These are phyloP conservation scores for Archilochus colubris DNA, from an alignment of 2,113 vertebrate genomes.

Conservation along the genomic window DNA sequence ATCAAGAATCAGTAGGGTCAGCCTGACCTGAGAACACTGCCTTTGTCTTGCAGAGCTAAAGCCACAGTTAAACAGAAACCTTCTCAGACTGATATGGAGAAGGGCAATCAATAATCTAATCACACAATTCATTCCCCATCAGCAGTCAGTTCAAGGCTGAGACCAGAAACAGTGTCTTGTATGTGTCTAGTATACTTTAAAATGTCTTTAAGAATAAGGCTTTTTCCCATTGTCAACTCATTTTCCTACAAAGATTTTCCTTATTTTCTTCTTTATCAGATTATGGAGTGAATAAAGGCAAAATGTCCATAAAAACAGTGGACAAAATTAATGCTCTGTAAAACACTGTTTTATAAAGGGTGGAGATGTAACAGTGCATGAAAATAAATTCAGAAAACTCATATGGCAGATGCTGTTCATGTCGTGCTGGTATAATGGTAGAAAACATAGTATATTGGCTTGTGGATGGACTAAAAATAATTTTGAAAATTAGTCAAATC, in stretches of 20 bases:
- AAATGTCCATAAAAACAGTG: background rate
- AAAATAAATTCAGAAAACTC: background rate
- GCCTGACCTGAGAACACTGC: background rate
- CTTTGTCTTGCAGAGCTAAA: background rate
- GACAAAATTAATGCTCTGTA: background rate
- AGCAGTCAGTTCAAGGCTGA: background rate
- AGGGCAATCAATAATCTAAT: background rate
- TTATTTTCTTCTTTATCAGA: background rate
- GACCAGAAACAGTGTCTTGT: background rate
- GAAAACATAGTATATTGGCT: background rate
- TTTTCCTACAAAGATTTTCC: background rate
- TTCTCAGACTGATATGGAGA: background rate
- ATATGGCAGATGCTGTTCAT: background rate
- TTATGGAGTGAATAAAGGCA: background rate
- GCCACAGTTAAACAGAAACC: background rate
- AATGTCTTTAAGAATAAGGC: background rate
- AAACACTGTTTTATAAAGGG: background rate
- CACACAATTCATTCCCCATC: background rate
- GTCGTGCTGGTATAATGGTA: background rate
- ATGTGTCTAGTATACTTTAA: background rate
- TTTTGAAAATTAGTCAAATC: background rate
- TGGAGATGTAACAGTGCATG: background rate
- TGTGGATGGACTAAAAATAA: background rate
- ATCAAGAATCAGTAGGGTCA: background rate
- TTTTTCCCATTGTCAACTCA: background rate